Percentiles rank a stretch among this genome's conserved stretches.
Conservation (phyloP, 2,888 invertebrate species). For the Cataglyphis cursor region DNA sequence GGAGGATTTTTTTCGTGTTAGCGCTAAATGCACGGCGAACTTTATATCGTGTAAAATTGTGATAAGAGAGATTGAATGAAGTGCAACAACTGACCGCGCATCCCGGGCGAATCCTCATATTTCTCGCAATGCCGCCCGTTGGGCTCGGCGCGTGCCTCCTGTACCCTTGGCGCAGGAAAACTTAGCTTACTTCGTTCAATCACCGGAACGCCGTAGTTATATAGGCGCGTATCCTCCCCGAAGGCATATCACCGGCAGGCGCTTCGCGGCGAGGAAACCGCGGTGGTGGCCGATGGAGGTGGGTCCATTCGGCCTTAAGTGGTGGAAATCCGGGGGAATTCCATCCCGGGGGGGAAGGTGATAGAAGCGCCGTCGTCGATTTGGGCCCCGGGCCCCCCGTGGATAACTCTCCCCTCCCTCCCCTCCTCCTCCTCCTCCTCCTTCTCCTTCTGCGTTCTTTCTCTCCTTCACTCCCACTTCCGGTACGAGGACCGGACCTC, state of each 20-base stretch:
- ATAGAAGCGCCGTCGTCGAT: neutral
- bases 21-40: neutral
- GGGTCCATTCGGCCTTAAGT: conserved; percentile 54
- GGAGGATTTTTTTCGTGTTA: no score
- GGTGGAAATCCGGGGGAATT: conserved; percentile 66
- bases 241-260: conserved; percentile 52
- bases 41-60: neutral
- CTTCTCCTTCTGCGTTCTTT: conserved; percentile 56
- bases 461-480: conserved; percentile 60
- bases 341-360: conserved; percentile 53
- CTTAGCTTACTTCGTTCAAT: conserved; percentile 86
- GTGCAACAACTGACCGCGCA: conserved; percentile 83
- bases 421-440: neutral
- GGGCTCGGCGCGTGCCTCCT: conserved; percentile 82
- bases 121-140: conserved; percentile 83
- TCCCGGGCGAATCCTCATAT: conserved; percentile 86
- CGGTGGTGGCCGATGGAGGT: conserved; percentile 72
- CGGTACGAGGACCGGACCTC: conserved; percentile 35
- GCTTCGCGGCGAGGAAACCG: conserved; percentile 43
- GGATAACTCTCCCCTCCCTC: conserved; percentile 25
- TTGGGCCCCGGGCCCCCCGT: conserved; percentile 45
- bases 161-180: conserved; percentile 84
- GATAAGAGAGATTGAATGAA: neutral
- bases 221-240: conserved; percentile 86
- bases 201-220: conserved; percentile 86